Percentiles rank a stretch among this genome's conserved stretches.
Evolutionary conservation across 2,888 invertebrate genomes (phyloP).

Genomic region (Operophtera brumata): DNA sequence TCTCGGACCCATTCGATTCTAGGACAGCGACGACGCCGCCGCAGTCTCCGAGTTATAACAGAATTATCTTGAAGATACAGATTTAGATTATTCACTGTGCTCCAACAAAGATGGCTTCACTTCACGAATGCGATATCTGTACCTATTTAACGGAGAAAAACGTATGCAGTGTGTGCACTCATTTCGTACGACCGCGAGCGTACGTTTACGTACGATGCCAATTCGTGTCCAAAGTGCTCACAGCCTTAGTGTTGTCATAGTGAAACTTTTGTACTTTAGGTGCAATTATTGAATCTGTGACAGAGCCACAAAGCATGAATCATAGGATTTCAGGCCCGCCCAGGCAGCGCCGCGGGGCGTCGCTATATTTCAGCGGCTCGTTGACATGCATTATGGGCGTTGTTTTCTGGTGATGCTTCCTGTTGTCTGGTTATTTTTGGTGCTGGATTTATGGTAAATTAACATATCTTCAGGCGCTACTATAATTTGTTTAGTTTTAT

Average conservation of each 20-base stretch:
- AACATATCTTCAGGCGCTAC: background rate
- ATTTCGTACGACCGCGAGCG: no score
- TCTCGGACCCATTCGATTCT: no score
- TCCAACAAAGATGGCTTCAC: no score
- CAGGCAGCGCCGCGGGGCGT: conserved; percentile 38
- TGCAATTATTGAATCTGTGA: background rate
- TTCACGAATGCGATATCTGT: no score
- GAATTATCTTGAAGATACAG: no score
- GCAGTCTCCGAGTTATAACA: no score
- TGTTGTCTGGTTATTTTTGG: conserved; percentile 13
- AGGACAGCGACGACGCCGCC: no score
- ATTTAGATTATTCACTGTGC: no score
- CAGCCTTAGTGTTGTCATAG: background rate
- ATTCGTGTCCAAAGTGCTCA: no score
- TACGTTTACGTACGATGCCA: no score
- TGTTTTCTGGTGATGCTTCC: conserved; percentile 18
- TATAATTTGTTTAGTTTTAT: background rate
- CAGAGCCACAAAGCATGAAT: conserved; percentile 14
- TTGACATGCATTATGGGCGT: conserved; percentile 19
- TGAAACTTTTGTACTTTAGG: background rate
- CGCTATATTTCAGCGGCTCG: conserved; percentile 25
- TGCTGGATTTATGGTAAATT: background rate
- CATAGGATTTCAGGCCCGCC: conserved; percentile 32
- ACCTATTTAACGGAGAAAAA: no score
- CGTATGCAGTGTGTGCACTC: no score